Conservation (phyloP, 2,797 vertebrate species). For the Pseudotriccus pelzelni region DNA sequence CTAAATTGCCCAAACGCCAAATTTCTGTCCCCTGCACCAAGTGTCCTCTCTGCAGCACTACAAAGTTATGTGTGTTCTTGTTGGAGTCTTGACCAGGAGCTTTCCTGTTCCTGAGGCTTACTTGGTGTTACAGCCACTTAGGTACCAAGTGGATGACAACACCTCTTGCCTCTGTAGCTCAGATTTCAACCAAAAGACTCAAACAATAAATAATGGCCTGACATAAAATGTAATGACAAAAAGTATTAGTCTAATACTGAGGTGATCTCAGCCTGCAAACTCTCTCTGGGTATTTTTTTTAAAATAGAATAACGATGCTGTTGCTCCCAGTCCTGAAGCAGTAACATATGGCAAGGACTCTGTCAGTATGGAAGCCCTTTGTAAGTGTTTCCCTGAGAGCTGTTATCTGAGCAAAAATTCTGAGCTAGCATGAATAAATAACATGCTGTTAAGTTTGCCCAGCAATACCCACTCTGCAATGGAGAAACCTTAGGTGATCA, state of each 20-base stretch:
- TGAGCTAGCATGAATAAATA: conserved; percentile 28
- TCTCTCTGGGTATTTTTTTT: not conserved
- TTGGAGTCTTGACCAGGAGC: not conserved
- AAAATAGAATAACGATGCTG: not conserved
- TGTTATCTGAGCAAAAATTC: not conserved
- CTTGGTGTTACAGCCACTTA: not conserved
- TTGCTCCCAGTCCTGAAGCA: not conserved
- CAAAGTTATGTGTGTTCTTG: accelerated
- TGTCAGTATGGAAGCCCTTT: not conserved
- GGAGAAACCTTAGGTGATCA: not conserved
- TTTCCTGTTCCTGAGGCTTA: not conserved
- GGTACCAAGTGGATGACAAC: not conserved
- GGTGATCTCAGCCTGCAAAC: not conserved
- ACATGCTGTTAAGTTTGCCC: not conserved
- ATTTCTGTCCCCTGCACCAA: not conserved
- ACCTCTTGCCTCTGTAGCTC: not conserved
- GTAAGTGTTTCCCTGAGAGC: not conserved
- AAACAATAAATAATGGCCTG: not conserved
- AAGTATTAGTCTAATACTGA: not conserved
- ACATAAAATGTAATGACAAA: not conserved
- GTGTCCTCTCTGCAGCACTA: not conserved
- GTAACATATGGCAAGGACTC: not conserved
- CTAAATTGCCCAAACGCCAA: not conserved
- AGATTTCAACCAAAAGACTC: not conserved
- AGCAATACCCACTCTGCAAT: not conserved